phyloP scores from a whole-genome alignment of 1,140 invertebrate genomes.

The Tetranychus urticae region DNA sequence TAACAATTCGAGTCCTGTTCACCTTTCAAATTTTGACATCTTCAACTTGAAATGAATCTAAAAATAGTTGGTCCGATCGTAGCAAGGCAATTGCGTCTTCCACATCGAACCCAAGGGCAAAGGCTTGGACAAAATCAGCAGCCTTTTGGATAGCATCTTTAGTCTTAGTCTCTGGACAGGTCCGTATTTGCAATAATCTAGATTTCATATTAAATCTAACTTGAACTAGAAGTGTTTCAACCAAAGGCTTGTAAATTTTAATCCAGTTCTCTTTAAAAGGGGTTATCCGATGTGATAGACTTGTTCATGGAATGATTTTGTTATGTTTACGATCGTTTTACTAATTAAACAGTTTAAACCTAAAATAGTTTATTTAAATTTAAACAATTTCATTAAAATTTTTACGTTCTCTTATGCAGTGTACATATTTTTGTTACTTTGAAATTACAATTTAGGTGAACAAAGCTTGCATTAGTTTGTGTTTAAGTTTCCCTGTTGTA shows the following conservation, averaged over 20 bases:
- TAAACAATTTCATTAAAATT: no score
- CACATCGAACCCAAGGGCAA: constrained; percentile 85
- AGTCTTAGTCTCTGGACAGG: constrained; percentile 50
- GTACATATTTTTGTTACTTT: no score
- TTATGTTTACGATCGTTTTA: no score
- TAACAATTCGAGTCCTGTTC: constrained; percentile 85
- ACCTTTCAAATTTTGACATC: constrained; percentile 87
- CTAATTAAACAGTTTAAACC: no score
- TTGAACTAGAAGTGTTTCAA: constrained; percentile 81
- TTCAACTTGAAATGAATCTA: constrained; percentile 89
- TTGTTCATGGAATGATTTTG: no score
- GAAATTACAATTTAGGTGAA: no score
- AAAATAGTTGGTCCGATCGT: constrained; percentile 82
- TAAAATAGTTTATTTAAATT: no score
- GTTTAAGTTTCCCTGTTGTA: no score
- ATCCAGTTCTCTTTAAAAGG: constrained; percentile 90
- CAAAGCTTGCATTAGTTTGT: no score
- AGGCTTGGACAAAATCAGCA: constrained; percentile 92
- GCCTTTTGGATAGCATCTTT: constrained; percentile 81
- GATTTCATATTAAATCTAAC: constrained; percentile 82
- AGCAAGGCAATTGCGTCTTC: constrained; percentile 86
- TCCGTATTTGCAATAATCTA: constrained; percentile 60
- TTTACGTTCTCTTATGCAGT: no score
- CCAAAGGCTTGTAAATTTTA: constrained; percentile 85
- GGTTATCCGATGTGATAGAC: constrained; percentile 42